phyloP scores from a whole-genome alignment of 2,113 vertebrate species.

The Ammodytes dubius region DNA sequence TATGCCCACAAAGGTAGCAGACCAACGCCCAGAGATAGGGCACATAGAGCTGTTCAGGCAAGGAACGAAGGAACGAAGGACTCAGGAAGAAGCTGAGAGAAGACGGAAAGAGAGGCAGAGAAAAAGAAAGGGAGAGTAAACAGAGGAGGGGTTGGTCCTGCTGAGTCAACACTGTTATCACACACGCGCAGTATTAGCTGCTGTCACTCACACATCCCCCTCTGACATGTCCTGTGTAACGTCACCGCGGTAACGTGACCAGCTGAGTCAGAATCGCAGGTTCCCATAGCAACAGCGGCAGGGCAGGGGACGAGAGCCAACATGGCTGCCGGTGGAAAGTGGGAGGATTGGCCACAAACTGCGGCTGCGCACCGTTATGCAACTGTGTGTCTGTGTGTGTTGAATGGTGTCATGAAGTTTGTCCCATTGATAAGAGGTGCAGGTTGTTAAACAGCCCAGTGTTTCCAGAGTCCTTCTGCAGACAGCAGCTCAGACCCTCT shows the following conservation, averaged over 20 bases:
- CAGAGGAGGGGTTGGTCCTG: constrained; percentile 64
- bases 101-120: constrained; percentile 50
- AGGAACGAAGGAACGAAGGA: neutral
- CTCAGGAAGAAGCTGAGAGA: constrained; percentile 57
- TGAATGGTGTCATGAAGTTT: constrained; percentile 67
- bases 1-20: constrained; percentile 9
- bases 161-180: constrained; percentile 73
- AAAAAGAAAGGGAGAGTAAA: constrained; percentile 62
- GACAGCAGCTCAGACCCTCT: constrained; percentile 25
- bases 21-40: constrained; percentile 55
- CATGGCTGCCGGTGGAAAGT: constrained; percentile 55
- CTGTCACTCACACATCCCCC: constrained; percentile 24
- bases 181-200: constrained; percentile 2
- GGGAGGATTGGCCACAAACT: constrained; percentile 35
- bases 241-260: constrained; percentile 11
- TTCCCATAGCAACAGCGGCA: constrained; percentile 36
- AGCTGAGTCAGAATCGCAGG: constrained; percentile 22
- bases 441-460: constrained; percentile 65
- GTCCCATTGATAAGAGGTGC: constrained; percentile 71
- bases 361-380: constrained; percentile 54
- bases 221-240: neutral
- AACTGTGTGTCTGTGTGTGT: constrained; percentile 56
- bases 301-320: constrained; percentile 32
- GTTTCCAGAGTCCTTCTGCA: constrained; percentile 33
- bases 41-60: constrained; percentile 5